phyloP scores from a whole-genome alignment of 2,113 vertebrate genomes.

The Podilymbus podiceps region DNA sequence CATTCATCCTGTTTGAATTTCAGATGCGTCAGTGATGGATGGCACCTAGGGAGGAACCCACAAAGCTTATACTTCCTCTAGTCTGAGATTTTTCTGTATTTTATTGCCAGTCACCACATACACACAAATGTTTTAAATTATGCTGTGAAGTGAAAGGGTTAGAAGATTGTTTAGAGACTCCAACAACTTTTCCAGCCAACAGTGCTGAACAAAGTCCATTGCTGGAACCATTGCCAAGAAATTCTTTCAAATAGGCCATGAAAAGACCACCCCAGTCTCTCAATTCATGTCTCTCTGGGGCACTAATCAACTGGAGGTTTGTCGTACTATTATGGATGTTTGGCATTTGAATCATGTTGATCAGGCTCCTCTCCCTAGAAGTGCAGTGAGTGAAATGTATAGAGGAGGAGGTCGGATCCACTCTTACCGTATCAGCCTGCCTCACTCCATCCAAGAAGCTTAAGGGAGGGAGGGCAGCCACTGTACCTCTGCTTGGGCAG shows the following conservation, averaged over 20 bases:
- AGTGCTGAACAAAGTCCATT: conserved; percentile 23
- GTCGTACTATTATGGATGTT: background rate
- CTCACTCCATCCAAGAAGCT: background rate
- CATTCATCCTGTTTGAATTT: background rate
- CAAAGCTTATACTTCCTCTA: conserved; percentile 8
- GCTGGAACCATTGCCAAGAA: conserved; percentile 36
- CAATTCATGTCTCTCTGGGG: background rate
- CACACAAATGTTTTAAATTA: conserved; percentile 48
- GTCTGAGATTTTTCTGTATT: conserved; percentile 10
- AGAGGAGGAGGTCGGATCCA: background rate
- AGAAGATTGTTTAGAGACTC: conserved; percentile 39
- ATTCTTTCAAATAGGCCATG: conserved; percentile 25
- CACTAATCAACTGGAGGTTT: background rate
- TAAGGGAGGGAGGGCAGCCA: background rate
- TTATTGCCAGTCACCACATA: conserved; percentile 10
- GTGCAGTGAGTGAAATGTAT: background rate
- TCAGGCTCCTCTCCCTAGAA: background rate
- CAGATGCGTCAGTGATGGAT: background rate
- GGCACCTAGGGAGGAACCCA: background rate
- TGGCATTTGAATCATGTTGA: background rate
- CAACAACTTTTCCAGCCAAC: conserved; percentile 22
- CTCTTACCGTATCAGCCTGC: background rate
- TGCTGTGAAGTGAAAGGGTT: conserved; percentile 1
- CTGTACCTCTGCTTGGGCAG: background rate
- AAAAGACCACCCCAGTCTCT: conserved; percentile 24